Evolutionary conservation across 2,797 vertebrate genomes (phyloP), one percentile per base, ranked within the genome.

Genomic region (Urocyon cinereoargenteus): DNA sequence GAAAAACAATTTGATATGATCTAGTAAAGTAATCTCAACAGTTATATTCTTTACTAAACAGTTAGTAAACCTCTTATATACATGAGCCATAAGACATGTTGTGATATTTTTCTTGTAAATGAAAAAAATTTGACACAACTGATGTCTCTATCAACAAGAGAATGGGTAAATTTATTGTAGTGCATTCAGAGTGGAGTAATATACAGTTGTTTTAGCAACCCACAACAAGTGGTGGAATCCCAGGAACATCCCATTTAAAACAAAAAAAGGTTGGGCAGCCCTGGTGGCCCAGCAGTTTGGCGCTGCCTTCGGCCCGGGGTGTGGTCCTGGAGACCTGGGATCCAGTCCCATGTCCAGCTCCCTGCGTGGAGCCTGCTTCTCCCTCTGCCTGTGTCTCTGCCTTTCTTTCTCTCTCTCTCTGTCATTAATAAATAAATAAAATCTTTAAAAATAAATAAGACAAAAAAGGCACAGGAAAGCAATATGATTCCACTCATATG

Each of bases 1-100:
- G 51, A 61, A 96, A 96, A 90, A 28, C 28, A 21, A n/a, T 84
- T 85, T 40, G 66, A 19, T 16, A 53, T 62, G 89, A 28, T 93
- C 59, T 86, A 51, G 57, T 61, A 51, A 84, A 82, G 8, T 36
- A 70, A 45, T 78, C 62, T 66, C 26, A 82, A 40, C n/a, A 40
- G 51, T 57, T 72, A 6, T 40, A n/a, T 79, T 89, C 90, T 66
- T 92, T 83, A 57, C 21, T 73, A 75, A 90, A 34, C 8, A 86
- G 36, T 18, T 62, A 88, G 49, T 88, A 85, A 86, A 90, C 93
- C 40, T 59, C 15, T 86, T 62, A 53, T 26, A 31, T 64, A 26
- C 4, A 26, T 53, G 18, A 94, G 13, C n/a, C 34, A 1, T 77
- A 89, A 84, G 51, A 77, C 34, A 34, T 66, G 34, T 62, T 70